Evolutionary conservation across 2,888 invertebrate genomes (phyloP), one percentile per base, ranked within the genome.

Genomic region (Auanema sp.): DNA sequence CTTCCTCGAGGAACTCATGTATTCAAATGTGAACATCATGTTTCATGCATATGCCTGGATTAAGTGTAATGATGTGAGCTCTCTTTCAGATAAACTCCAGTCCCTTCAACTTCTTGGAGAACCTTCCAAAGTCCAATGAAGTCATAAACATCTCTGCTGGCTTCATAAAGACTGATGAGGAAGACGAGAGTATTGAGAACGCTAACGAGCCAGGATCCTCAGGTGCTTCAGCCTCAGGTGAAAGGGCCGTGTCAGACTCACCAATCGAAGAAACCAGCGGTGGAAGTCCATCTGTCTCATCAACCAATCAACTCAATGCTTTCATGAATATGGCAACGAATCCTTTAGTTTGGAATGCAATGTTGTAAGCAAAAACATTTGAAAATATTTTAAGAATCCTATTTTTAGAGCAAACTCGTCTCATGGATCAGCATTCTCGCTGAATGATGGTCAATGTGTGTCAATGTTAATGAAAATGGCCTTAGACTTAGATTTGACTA

Each of bases 401-500:
- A 1, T 23, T 60, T 60, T 18, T 51, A 56, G 57, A 18, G 57
- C 62, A 23, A 62, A 62, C 24, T 55, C 52, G 42, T 64, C 49
- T 25, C 61, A 58, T n/a, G 64, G 67, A 14, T 57, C 57, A 16
- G 57, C 70, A 23, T 76, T 76, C 55, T 65, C 69, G 11, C 54
- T 76, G 25, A 69, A 63, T 52, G 76, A 76, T 50, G 71, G 71
- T 10, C 68, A 66, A 10, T 76, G 76, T 54, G 71, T 74, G 12
- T 59, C 72, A 6, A 58, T 69, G 23, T 60, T 76, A 2, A 76
- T 76, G 76, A 72, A 75, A 60, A 77, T 79, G 69, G 79, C 79
- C 10, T 50, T 76, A 16, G 79, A 79, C 43, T 63, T 79, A 51
- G 75, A 79, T 55, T 68, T 79, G 61, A 78, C 76, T 23, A 70